Percentiles rank a stretch among this genome's conserved stretches.
Evolutionary conservation across 37 sponge, comb jelly and placozoan genomes (phyloP).

Genomic region (Tethya wilhelma): DNA sequence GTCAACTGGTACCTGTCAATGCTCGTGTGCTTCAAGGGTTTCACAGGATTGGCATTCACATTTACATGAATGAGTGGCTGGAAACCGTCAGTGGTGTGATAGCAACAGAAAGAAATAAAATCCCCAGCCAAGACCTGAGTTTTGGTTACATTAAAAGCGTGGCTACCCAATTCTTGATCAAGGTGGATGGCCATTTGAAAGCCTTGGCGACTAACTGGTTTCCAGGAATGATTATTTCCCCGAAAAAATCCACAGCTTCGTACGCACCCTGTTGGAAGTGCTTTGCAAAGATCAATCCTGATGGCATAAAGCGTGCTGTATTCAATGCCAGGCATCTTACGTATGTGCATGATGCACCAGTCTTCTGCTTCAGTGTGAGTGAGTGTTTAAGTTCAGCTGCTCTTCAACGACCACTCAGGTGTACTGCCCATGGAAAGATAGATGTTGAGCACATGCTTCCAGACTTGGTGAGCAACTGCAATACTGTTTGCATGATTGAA

Average conservation of each 20-base stretch:
- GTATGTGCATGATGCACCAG: conserved; percentile 34
- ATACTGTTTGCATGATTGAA: too few relatives aligned
- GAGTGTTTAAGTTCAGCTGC: too few relatives aligned
- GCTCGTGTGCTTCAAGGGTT: too few relatives aligned
- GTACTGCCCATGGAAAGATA: conserved; percentile 51
- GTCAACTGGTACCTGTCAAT: background rate
- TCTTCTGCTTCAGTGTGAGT: conserved; percentile 6
- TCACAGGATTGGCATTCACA: conserved; percentile 58
- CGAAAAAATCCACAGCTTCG: background rate
- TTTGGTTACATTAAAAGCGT: background rate
- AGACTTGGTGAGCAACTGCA: conserved; percentile 78
- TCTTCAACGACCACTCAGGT: conserved; percentile 28
- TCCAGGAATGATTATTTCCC: conserved; percentile 49
- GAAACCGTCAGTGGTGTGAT: background rate
- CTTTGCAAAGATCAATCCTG: conserved; percentile 17
- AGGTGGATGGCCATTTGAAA: conserved; percentile 67
- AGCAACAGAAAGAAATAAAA: background rate
- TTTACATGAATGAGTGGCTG: conserved; percentile 52
- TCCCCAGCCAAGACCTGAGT: background rate
- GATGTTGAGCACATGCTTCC: conserved; percentile 47
- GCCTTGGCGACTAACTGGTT: conserved; percentile 80
- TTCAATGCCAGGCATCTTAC: conserved; percentile 8
- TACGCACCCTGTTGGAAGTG: conserved; percentile 86
- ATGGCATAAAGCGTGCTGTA: conserved; percentile 13
- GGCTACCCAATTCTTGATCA: conserved; percentile 73